Evolutionary conservation across 2,888 invertebrate species (phyloP), one percentile per base, ranked within the genome.

Genomic region (Clanis bilineata): DNA sequence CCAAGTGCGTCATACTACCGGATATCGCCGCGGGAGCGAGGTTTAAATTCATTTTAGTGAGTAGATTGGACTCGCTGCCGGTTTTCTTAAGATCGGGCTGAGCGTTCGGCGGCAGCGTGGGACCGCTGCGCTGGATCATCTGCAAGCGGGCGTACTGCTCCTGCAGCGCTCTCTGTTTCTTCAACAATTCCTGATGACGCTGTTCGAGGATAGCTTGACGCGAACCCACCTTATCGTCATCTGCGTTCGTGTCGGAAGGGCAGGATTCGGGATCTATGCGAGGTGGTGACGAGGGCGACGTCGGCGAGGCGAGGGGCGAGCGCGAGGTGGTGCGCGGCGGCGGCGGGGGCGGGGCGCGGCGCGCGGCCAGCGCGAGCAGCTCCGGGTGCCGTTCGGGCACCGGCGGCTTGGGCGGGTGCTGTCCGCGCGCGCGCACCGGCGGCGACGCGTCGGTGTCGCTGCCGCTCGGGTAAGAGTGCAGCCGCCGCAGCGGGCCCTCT

Each of bases 141-240:
- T 98, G 98, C 62, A 98, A 88, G 22, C 98, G 94, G 18, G 97
- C 96, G 83, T 98, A 98, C 80, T 98, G 98, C 75, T 98, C 98
- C 81, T 98, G 98, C 21, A 98, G 91, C 18, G 97, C 96, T 72
- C 95, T 95, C 80, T 98, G 98, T 76, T 98, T 97, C 68, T 96
- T 95, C 12, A 98, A 88, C 23, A 98, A 91, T 78, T 98, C 98
- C 80, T 97, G 97, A 79, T 98, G 98, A 3, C 98, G 94, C 77
- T 96, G 95, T 79, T 98, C 98, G 57, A 98, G 92, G 57, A 96
- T 94, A 63, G 96, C 94, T 74, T 96, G 96, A 0, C 96, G 93
- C 43, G 81, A 68, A 23, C 75, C 75, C 62, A 76, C 70, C 60
- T 79, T 77, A 36, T 83, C 83, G 64, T 82, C 79, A 70, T 73